Evolutionary conservation across 1,140 invertebrate species (phyloP).

Genomic region (Saccostrea glomerata): DNA sequence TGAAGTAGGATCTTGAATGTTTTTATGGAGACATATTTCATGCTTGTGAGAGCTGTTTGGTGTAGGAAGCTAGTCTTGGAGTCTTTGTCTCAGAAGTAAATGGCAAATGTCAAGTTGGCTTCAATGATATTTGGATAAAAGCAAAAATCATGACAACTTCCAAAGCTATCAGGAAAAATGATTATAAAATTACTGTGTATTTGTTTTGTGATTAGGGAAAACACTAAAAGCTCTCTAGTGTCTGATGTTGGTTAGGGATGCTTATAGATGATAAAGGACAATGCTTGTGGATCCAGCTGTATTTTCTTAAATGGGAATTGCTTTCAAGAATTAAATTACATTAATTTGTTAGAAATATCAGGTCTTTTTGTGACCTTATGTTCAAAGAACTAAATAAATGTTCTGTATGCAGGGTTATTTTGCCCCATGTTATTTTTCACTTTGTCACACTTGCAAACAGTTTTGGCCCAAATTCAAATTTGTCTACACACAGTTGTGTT

Average conservation of each 20-base stretch:
- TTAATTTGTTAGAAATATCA: too few species aligned
- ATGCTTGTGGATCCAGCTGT: background rate
- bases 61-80: background rate
- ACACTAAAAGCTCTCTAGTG: background rate
- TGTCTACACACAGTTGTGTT: too few species aligned
- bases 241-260: background rate
- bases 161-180: constrained; percentile 31
- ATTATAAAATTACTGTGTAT: constrained; percentile 1
- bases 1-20: constrained; percentile 26
- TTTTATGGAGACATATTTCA: constrained; percentile 30
- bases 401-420: too few species aligned
- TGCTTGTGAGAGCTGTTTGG: background rate
- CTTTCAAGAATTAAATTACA: too few species aligned
- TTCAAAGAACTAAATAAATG: too few species aligned
- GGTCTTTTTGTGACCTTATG: too few species aligned
- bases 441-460: too few species aligned
- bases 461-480: too few species aligned
- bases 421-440: too few species aligned
- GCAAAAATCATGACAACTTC: constrained; percentile 12
- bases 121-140: background rate
- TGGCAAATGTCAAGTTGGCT: constrained; percentile 8
- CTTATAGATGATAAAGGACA: background rate
- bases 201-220: background rate
- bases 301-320: background rate
- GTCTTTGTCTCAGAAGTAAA: constrained; percentile 7